These are phyloP conservation scores for Steinernema feltiae DNA, from an alignment of 1,140 invertebrate species.

Conservation along the genomic window DNA sequence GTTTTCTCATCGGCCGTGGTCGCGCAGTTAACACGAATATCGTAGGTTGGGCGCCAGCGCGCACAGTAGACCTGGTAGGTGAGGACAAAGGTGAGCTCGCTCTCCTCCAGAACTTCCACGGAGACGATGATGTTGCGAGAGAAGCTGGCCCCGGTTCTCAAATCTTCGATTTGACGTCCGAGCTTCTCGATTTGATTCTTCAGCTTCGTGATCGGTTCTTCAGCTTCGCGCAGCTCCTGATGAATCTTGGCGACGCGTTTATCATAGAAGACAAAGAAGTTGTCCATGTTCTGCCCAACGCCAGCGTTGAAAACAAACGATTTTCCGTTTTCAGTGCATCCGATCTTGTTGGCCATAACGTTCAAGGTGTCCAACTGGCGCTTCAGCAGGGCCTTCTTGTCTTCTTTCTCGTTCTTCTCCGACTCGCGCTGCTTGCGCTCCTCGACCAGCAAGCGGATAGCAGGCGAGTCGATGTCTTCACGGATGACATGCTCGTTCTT, in stretches of 20 bases:
- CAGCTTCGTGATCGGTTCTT: background rate
- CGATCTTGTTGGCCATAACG: conserved; percentile 20
- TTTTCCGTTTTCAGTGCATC: background rate
- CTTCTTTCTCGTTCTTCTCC: conserved; percentile 27
- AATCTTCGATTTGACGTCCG: background rate
- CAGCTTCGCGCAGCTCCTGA: background rate
- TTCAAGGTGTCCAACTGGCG: conserved; percentile 35
- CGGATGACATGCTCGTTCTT: conserved; percentile 14
- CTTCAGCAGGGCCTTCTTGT: conserved; percentile 7
- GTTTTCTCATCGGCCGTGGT: conserved; percentile 26
- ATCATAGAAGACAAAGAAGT: conserved; percentile 29
- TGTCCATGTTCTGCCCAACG: conserved; percentile 33
- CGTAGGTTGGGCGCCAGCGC: conserved; percentile 24
- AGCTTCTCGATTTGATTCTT: background rate
- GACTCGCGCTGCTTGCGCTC: background rate
- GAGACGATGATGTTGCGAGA: background rate
- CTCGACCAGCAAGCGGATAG: conserved; percentile 5
- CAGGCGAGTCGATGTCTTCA: conserved; percentile 34
- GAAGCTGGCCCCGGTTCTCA: background rate
- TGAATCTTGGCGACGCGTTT: background rate
- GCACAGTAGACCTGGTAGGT: background rate
- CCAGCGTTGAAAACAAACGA: background rate
- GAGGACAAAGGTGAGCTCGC: background rate
- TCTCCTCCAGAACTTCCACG: background rate
- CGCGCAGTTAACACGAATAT: conserved; percentile 56